Evolutionary conservation across 2,888 invertebrate species (phyloP).

Genomic region (Meandrusa payeni): DNA sequence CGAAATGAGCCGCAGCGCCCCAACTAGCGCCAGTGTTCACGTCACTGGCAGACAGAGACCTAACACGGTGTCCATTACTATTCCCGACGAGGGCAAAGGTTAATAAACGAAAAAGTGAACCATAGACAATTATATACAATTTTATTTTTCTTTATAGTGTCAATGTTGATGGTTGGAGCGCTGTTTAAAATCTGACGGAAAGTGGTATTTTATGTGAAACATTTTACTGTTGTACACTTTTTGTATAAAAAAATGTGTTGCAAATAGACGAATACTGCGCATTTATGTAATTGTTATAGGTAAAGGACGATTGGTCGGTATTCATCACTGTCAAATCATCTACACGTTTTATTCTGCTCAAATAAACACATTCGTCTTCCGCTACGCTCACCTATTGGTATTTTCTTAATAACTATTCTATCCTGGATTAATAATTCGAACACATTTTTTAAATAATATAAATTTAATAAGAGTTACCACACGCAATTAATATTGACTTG

Average conservation of each 20-base stretch:
- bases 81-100: conserved; percentile 81
- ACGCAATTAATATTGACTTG: conserved; percentile 16
- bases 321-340: conserved; percentile 18
- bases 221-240: conserved; percentile 11
- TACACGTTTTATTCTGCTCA: conserved; percentile 33
- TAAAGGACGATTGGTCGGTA: conserved; percentile 3
- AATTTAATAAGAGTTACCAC: conserved; percentile 15
- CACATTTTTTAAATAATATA: conserved; percentile 19
- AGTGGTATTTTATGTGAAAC: conserved; percentile 4
- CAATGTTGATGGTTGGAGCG: conserved; percentile 18
- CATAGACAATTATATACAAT: conserved; percentile 21
- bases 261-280: conserved; percentile 17
- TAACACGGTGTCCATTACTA: conserved; percentile 80
- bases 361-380: conserved; percentile 60
- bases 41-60: conserved; percentile 51
- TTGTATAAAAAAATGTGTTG: conserved; percentile 17
- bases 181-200: conserved; percentile 4
- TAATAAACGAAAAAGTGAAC: conserved; percentile 38
- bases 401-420: too few species aligned
- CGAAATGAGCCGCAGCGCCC: conserved; percentile 52
- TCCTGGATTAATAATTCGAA: conserved; percentile 15
- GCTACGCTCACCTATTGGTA: conserved; percentile 47
- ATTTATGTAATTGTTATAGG: conserved; percentile 8
- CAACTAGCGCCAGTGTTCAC: conserved; percentile 40
- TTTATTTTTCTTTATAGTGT: conserved; percentile 30